Percentiles rank a stretch among this genome's conserved stretches.
Conservation (phyloP, 2,113 vertebrate species). For the Osmerus mordax region DNA sequence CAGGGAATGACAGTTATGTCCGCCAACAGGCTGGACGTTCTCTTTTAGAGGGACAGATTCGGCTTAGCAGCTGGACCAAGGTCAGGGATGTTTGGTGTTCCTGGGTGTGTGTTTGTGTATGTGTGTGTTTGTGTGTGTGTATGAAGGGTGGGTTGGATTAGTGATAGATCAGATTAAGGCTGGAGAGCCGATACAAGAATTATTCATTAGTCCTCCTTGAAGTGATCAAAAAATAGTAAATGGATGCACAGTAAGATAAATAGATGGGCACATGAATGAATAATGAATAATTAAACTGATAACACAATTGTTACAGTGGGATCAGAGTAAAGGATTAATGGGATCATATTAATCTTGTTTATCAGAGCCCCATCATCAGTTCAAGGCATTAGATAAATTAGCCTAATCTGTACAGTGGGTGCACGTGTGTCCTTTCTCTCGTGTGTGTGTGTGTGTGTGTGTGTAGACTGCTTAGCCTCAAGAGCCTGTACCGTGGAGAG, state of each 20-base stretch:
- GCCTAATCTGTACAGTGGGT: slow-evolving; percentile 4
- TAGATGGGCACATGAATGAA: slow-evolving; percentile 3
- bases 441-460: slow-evolving; percentile 10
- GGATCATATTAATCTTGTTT: slow-evolving; percentile 13
- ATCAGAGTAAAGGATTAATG: slow-evolving; percentile 20
- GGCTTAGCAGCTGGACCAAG: not conserved
- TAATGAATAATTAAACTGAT: slow-evolving; percentile 35
- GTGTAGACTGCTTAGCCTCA: not conserved
- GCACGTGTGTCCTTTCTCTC: not conserved
- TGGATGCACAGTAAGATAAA: not conserved
- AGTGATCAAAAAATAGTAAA: not conserved
- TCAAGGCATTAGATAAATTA: slow-evolving; percentile 1
- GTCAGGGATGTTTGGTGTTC: slow-evolving; percentile 1
- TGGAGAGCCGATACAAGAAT: not conserved
- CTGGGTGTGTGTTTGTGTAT: slow-evolving; percentile 1
- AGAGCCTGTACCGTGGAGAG: not conserved
- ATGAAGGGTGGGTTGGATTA: not conserved
- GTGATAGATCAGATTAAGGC: not conserved
- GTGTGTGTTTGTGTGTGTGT: slow-evolving; percentile 1
- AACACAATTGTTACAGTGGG: slow-evolving; percentile 12
- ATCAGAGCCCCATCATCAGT: slow-evolving; percentile 4
- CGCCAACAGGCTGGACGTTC: slow-evolving; percentile 9
- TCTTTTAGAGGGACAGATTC: not conserved
- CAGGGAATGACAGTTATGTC: not conserved
- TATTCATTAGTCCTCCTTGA: not conserved